Evolutionary conservation across 2,888 invertebrate genomes (phyloP), one percentile per base, ranked within the genome.

Genomic region (Drosophila hamatofila): DNA sequence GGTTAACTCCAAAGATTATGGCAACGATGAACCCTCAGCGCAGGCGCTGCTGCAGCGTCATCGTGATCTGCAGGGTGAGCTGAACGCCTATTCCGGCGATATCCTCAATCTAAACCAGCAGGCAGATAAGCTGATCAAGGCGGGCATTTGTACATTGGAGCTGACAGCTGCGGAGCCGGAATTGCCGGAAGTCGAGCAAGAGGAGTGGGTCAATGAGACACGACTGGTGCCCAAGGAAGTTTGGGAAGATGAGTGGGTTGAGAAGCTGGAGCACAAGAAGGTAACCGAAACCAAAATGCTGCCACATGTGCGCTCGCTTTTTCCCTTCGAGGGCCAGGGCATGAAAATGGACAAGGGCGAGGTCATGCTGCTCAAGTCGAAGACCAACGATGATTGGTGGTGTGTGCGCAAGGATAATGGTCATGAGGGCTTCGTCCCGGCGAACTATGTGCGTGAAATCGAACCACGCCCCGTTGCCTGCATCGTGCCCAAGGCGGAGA

Each of bases 371-470:
- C 94, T 99, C 1, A 94, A 99, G 75, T 97, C 97, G 91, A 98
- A 98, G 93, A 98, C 98, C 9, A 99, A 99, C 93, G 96, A 96
- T 0, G 99, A 99, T 92, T 99, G 99, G 99, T 99, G 99, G 99
- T 97, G 97, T 87, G 97, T 99, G n/a, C 94, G 98, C 16, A 98
- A 98, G 92, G 95, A 96, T 0, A 97, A 97, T 91, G 97, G 98
- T 0, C 95, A 95, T 0, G 99, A 99, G 89, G 99, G 99, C 2
- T 99, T 98, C 93, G 98, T 99, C 5, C 99, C 99, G 0, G 98
- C 98, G 1, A 98, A 98, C 93, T 99, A 99, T 93, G 97, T 99
- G 16, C 95, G 96, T 37, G 98, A 98, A 93, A 95, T 98, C 52
- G 98, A 98, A 79, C 97, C 98, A 0, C 95, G 98, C 73, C 95